Conservation (phyloP, 2,113 vertebrate genomes). For the Protomyctophum bolini region DNA sequence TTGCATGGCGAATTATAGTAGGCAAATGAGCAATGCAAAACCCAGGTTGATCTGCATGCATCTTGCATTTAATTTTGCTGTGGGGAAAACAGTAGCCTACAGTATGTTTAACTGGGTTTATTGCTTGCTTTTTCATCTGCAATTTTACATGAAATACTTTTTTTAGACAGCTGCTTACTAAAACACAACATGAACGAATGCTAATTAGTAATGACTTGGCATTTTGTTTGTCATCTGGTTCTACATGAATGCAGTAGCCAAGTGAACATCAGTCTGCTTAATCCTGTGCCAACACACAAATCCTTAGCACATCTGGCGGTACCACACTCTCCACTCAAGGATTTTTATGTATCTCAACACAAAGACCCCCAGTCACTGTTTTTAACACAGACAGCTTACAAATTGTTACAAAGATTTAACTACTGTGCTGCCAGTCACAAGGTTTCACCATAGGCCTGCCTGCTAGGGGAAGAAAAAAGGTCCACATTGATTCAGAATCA, state of each 20-base stretch:
- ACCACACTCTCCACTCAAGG: slow-evolving; percentile 4
- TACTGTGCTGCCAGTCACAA: slow-evolving; percentile 59
- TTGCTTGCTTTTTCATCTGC: neutral
- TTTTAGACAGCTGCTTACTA: neutral
- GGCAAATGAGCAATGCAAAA: slow-evolving; percentile 47
- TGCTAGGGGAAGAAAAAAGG: slow-evolving; percentile 15
- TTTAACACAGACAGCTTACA: slow-evolving; percentile 31
- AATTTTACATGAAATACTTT: neutral
- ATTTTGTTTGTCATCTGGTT: neutral
- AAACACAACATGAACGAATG: neutral
- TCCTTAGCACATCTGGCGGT: slow-evolving; percentile 9
- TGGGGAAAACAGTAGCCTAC: no score
- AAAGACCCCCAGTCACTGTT: slow-evolving; percentile 10
- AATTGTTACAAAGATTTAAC: slow-evolving; percentile 25
- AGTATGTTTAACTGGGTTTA: neutral
- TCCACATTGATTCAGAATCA: neutral
- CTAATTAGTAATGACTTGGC: neutral
- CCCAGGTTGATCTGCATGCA: slow-evolving; percentile 5
- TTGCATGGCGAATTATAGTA: slow-evolving; percentile 34
- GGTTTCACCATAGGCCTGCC: slow-evolving; percentile 30
- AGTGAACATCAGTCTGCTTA: neutral
- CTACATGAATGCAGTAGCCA: slow-evolving; percentile 1
- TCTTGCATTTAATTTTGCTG: slow-evolving; percentile 15
- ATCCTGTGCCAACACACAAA: slow-evolving; percentile 5
- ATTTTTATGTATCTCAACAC: neutral